Conservation (phyloP, 2,888 invertebrate genomes). For the Hybos culiciformis region DNA sequence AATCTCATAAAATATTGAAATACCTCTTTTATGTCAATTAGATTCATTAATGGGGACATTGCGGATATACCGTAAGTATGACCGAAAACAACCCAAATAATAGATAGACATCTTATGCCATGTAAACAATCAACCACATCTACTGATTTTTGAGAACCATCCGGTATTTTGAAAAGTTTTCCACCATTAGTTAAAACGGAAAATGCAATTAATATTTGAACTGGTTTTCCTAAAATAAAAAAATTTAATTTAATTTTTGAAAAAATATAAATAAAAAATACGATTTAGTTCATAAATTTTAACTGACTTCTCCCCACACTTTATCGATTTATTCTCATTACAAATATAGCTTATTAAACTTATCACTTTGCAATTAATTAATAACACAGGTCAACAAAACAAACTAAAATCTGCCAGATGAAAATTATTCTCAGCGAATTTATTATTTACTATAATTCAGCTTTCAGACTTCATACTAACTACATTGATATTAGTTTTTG, state of each 20-base stretch:
- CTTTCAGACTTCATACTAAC: no score
- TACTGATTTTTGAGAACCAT: conserved; percentile 23
- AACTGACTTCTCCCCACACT: neutral
- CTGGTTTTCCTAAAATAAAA: conserved; percentile 20
- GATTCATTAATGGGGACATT: conserved; percentile 5
- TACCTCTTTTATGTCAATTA: conserved; percentile 1
- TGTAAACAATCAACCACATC: conserved; percentile 36
- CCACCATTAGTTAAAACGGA: conserved; percentile 35
- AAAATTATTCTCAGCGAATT: no score
- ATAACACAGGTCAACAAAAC: no score
- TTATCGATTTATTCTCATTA: neutral
- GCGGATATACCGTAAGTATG: conserved; percentile 24
- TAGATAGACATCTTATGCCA: conserved; percentile 36
- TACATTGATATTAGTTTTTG: no score
- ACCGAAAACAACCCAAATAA: conserved; percentile 38
- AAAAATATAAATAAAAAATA: conserved; percentile 21
- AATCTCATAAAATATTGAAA: no score
- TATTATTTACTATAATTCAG: no score
- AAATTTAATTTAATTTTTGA: neutral
- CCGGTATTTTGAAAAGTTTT: conserved; percentile 32
- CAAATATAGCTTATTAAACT: no score
- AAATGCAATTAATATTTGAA: conserved; percentile 26
- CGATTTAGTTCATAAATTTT: neutral
- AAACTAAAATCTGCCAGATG: no score
- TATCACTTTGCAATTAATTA: no score